These are phyloP conservation scores for Pseudonaja textilis DNA, from an alignment of 2,113 vertebrate species.

Conservation along the genomic window DNA sequence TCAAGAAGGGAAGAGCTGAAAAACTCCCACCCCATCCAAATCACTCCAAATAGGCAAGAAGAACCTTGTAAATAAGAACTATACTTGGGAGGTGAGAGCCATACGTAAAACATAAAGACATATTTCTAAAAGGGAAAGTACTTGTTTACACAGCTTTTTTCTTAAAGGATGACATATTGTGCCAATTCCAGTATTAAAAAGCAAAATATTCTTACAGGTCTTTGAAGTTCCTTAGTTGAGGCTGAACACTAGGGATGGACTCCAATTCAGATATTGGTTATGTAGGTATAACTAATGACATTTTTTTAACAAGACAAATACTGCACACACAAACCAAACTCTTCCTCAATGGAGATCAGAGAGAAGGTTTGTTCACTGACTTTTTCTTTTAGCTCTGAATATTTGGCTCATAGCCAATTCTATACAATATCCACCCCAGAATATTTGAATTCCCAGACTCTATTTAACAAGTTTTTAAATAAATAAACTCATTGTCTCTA, in stretches of 20 bases:
- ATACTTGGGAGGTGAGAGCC: conserved; percentile 57
- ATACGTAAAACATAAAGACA: conserved; percentile 71
- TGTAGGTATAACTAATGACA: conserved; percentile 77
- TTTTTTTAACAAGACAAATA: conserved; percentile 49
- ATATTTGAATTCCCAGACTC: conserved; percentile 98
- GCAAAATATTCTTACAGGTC: conserved; percentile 77
- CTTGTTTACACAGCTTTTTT: conserved; percentile 73
- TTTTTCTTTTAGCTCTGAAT: conserved; percentile 67
- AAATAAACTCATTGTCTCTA: conserved; percentile 93
- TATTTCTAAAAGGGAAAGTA: conserved; percentile 74
- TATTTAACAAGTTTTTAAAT: conserved; percentile 94
- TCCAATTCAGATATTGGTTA: conserved; percentile 74
- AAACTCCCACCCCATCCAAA: not conserved
- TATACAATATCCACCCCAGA: conserved; percentile 95
- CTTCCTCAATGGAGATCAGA: conserved; percentile 76
- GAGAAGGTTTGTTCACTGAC: conserved; percentile 75
- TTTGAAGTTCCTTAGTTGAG: conserved; percentile 75
- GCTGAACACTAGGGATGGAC: conserved; percentile 68
- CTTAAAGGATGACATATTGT: conserved; percentile 77
- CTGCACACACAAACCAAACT: conserved; percentile 39
- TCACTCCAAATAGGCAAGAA: conserved; percentile 61
- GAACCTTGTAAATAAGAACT: conserved; percentile 68
- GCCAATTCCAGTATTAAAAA: conserved; percentile 75
- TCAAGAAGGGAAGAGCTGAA: not conserved
- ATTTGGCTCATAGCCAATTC: conserved; percentile 85